Percentiles rank a stretch among this genome's conserved stretches.
Conservation (phyloP, 2,113 vertebrate genomes). For the Hippocampus abdominalis region DNA sequence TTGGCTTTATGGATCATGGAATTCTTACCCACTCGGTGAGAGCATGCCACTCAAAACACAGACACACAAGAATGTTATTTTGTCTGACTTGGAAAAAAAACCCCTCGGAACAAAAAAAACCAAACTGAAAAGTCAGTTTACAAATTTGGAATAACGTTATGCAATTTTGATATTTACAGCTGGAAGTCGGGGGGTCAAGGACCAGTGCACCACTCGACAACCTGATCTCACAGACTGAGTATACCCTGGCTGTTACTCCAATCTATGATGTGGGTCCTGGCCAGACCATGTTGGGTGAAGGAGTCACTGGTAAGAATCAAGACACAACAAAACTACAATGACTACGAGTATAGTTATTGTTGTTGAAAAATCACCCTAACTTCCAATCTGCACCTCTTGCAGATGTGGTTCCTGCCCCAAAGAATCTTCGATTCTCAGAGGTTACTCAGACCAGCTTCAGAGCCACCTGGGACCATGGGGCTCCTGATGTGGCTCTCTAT, state of each 20-base stretch:
- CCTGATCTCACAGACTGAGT: constrained; percentile 86
- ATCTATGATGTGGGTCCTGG: constrained; percentile 83
- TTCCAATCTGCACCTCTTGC: constrained; percentile 1
- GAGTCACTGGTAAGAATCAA: constrained; percentile 79
- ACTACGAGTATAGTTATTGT: neutral
- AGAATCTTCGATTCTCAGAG: constrained; percentile 84
- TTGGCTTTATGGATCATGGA: constrained; percentile 39
- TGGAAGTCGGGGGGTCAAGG: constrained; percentile 81
- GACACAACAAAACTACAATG: neutral
- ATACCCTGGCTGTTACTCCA: constrained; percentile 82
- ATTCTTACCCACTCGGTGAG: constrained; percentile 15
- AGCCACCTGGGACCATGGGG: constrained; percentile 91
- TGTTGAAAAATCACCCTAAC: neutral
- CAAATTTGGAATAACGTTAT: neutral
- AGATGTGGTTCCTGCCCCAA: constrained; percentile 87
- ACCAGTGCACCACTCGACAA: constrained; percentile 77
- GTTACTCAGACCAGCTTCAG: constrained; percentile 83
- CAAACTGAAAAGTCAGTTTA: neutral
- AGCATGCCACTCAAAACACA: constrained; percentile 14
- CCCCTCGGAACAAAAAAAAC: too few relatives aligned
- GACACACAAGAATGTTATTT: constrained; percentile 2
- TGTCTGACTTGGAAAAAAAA: neutral
- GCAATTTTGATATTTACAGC: constrained; percentile 62
- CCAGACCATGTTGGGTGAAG: constrained; percentile 72
- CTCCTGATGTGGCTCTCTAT: constrained; percentile 91